Conservation (phyloP, 2,797 vertebrate genomes). For the Neomorphus geoffroyi region DNA sequence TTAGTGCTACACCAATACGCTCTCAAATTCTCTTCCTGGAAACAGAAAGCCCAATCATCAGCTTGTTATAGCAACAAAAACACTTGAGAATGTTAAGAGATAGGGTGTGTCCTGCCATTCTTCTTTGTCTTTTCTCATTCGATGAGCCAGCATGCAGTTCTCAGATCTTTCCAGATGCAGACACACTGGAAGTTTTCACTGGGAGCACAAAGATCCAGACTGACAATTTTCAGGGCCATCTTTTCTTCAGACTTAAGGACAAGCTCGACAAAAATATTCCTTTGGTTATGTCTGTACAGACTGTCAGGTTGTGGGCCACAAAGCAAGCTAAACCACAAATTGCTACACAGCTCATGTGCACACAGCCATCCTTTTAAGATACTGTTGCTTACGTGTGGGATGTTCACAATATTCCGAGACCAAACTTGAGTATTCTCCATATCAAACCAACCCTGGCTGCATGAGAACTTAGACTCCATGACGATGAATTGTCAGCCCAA, state of each 20-base stretch:
- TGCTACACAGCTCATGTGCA: background rate
- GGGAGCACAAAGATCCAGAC: background rate
- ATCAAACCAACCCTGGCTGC: background rate
- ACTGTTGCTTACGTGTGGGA: background rate
- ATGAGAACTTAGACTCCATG: background rate
- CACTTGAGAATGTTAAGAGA: background rate
- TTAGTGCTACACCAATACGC: background rate
- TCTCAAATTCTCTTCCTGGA: background rate
- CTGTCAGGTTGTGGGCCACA: background rate
- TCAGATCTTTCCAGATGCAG: background rate
- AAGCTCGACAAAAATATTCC: background rate
- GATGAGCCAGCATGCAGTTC: background rate
- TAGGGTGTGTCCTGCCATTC: background rate
- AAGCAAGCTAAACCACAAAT: background rate
- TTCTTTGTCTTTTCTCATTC: background rate
- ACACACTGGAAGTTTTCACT: background rate
- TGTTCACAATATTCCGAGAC: background rate
- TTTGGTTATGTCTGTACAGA: background rate
- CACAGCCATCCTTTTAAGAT: background rate
- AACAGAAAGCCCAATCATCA: background rate
- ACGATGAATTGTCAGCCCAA: background rate
- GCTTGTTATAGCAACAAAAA: background rate
- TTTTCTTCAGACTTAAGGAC: background rate
- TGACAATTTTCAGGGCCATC: background rate
- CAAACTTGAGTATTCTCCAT: background rate